Base-by-base conservation (phyloP, 2,113 vertebrate species). In the Romanogobio albipinnatus region DNA sequence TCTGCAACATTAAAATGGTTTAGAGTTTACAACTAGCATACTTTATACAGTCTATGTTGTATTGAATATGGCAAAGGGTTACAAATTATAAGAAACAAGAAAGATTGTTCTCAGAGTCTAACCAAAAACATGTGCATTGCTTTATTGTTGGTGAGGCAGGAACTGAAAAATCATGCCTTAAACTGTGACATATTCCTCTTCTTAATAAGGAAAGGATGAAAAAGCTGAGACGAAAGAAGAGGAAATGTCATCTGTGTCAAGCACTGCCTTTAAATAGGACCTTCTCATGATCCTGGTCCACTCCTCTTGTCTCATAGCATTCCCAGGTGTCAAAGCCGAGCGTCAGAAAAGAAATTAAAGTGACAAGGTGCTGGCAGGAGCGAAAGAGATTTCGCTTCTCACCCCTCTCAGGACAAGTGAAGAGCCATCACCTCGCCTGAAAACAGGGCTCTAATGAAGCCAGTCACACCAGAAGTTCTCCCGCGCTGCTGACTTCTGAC, bases 401-500 rank as follows among this genome's bases (percentile, higher is more conserved):
- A 93, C 93, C 92, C 92, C 91, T 94, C 93, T 89, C 86, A 91
- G 95, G 96, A 96, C 95, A 95, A 95, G 93, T 95, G 93, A 93
- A 93, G 92, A 95, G 96, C 94, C 95, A 95, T 96, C 94, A 94
- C 92, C 47, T 96, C 93, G 90, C 90, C 91, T 94, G 94, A 94
- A 92, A 94, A 91, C 97, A 94, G 95, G 95, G 95, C 94, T 91
- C 95, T 97, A 97, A 98, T 98, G 96, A 98, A 97, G 96, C 96
- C 94, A 94, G 95, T 95, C 96, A 95, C 96, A 98, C 95, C 96
- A 96, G 96, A 97, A 97, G 95, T 97, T 97, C 94, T 95, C 94
- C 94, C 92, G 93, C 85, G 91, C 93, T 90, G 87, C 89, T 86
- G 95, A 95, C 94, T 95, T 96, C 96, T 97, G 96, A 95, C 94